Conservation (phyloP, 2,888 invertebrate species). For the Oeneis ivallda region DNA sequence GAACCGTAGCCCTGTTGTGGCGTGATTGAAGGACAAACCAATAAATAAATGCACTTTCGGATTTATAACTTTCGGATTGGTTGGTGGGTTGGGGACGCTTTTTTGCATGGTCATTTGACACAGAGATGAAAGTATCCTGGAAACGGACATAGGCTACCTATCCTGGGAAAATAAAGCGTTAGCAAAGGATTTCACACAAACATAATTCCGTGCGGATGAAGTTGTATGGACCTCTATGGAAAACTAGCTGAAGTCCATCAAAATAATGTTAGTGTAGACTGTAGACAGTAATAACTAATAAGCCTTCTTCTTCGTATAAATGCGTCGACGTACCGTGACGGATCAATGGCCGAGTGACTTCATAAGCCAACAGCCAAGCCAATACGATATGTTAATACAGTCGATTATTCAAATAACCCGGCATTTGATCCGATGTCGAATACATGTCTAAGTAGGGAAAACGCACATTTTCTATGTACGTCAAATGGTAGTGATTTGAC, state of each 20-base stretch:
- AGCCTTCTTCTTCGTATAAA: background rate
- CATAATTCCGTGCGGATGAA: background rate
- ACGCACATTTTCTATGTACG: conserved; percentile 3
- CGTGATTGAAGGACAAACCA: too few species aligned
- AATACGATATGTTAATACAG: conserved; percentile 15
- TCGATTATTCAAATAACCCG: conserved; percentile 21
- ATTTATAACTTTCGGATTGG: too few species aligned
- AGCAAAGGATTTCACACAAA: background rate
- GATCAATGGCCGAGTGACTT: conserved; percentile 19
- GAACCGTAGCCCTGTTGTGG: too few species aligned
- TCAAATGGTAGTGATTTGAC: conserved; percentile 11
- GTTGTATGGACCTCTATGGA: too few species aligned
- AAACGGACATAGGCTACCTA: too few species aligned
- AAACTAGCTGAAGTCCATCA: background rate
- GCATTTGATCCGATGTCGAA: conserved; percentile 23
- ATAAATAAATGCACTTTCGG: too few species aligned
- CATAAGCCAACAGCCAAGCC: conserved; percentile 2
- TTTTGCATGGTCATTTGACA: too few species aligned
- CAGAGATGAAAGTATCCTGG: too few species aligned
- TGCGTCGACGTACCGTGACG: conserved; percentile 2
- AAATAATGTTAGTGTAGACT: background rate
- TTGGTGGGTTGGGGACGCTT: too few species aligned
- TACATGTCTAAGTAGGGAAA: conserved; percentile 19
- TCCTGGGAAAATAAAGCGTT: too few species aligned
- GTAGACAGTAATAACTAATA: too few species aligned